Base-by-base conservation (phyloP, 64 coral and sea anemone genomes). In the Montipora sp. region DNA sequence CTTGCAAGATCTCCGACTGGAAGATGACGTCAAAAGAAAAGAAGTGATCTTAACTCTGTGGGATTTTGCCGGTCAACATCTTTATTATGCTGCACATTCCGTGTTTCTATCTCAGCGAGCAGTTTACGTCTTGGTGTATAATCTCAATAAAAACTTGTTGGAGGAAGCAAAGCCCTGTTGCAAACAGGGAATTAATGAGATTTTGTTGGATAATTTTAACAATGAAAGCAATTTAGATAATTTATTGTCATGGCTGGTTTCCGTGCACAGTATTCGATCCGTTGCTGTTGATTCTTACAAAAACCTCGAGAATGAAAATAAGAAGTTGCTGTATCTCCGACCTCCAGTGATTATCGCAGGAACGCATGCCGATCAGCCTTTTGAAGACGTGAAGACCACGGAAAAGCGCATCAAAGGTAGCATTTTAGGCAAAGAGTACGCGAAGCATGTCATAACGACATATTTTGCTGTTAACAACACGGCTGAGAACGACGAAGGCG, bases 401-500 rank as follows among this genome's bases (percentile, higher is more conserved):
- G 93, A 91, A 75, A 68, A 47, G 57, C 45, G 59, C 21, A 95
- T 95, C 68, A 18, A 92, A 51, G 91, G 83, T 36, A 88, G 83
- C 18, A 75, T 95, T 46, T 50, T 48, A 14, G 61, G 81, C 5
- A 91, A 95, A 9, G 72, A 47, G 1, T 95, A 73, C 11, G 63
- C 55, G 48, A 48, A 88, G 36, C 89, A 95, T 47, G 75, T 95
- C 11, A 90, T 92, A 1, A 47, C 51, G 21, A 82, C 94, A 68
- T 95, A 91, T 53, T 87, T 95, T 45, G 66, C 83, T 43, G 94
- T 95, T 13, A 69, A 95, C 16, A 95, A 95, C 83, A 95, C 58
- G 19, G 87, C 89, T 2, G 13, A 63, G 22, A 78, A 36, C 50
- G 82, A 95, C 75, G 51, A 86, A 21, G 83, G 83, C 8, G 76